phyloP scores from a whole-genome alignment of 2,797 vertebrate genomes.

The Argyrosomus regius region DNA sequence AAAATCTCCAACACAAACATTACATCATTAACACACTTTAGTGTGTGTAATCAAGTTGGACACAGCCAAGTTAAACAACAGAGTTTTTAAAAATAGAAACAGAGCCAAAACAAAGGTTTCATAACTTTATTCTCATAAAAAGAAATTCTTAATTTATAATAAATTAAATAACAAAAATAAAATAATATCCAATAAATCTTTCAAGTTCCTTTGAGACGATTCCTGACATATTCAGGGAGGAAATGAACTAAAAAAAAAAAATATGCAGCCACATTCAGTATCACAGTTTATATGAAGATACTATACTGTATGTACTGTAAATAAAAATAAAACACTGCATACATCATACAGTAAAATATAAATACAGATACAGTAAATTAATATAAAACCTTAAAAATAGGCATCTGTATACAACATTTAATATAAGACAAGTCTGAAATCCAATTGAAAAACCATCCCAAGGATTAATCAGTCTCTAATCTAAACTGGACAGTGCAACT shows the following conservation, averaged over 20 bases:
- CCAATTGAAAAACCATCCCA: constrained; percentile 34
- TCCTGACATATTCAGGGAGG: constrained; percentile 36
- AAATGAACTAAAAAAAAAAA: constrained; percentile 20
- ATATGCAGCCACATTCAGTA: constrained; percentile 60
- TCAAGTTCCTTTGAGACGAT: constrained; percentile 40
- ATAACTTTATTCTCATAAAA: constrained; percentile 81
- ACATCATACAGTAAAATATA: constrained; percentile 50
- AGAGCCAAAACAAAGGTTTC: constrained; percentile 19
- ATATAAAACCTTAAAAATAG: constrained; percentile 70
- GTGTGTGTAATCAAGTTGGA: background rate
- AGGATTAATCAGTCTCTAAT: constrained; percentile 42
- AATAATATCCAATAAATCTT: constrained; percentile 59
- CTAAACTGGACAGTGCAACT: constrained; percentile 27
- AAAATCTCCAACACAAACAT: background rate
- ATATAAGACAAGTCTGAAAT: constrained; percentile 33
- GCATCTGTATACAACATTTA: constrained; percentile 52
- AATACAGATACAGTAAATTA: constrained; percentile 29
- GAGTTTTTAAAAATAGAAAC: background rate
- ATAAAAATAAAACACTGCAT: constrained; percentile 57
- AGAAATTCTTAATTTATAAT: constrained; percentile 68
- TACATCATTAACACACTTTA: background rate
- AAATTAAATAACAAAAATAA: constrained; percentile 78
- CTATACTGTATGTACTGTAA: constrained; percentile 45
- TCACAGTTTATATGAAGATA: constrained; percentile 59
- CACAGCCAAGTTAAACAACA: constrained; percentile 5